These are phyloP conservation scores for Urocitellus parryii DNA, from an alignment of 2,113 vertebrate species.

Conservation along the genomic window DNA sequence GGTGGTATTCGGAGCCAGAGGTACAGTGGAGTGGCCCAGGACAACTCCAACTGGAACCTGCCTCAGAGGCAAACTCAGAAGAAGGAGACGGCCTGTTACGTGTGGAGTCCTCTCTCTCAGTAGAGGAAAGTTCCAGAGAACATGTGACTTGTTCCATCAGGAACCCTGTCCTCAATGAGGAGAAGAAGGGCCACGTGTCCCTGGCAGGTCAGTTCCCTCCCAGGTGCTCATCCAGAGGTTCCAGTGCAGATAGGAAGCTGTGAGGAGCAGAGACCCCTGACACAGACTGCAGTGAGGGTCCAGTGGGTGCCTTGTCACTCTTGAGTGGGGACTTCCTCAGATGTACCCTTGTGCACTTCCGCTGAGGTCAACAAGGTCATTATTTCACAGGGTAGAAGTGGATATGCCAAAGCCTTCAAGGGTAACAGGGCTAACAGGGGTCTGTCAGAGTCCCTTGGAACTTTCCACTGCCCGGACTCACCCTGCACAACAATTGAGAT, in stretches of 20 bases:
- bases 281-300: background rate
- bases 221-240: background rate
- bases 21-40: too few relatives aligned
- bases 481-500: background rate
- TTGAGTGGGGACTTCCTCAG: background rate
- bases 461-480: background rate
- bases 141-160: background rate
- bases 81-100: too few relatives aligned
- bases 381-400: background rate
- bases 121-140: background rate
- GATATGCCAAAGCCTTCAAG: background rate
- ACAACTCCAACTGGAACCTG: too few relatives aligned
- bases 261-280: background rate
- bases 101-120: background rate
- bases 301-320: background rate
- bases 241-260: background rate
- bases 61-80: too few relatives aligned
- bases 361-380: background rate
- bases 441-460: background rate
- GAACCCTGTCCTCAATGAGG: background rate
- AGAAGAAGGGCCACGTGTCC: background rate
- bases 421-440: background rate
- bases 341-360: background rate
- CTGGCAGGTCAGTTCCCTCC: background rate
- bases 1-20: too few relatives aligned